Evolutionary conservation across 1,140 invertebrate genomes (phyloP).

Genomic region (Drosophila lini): DNA sequence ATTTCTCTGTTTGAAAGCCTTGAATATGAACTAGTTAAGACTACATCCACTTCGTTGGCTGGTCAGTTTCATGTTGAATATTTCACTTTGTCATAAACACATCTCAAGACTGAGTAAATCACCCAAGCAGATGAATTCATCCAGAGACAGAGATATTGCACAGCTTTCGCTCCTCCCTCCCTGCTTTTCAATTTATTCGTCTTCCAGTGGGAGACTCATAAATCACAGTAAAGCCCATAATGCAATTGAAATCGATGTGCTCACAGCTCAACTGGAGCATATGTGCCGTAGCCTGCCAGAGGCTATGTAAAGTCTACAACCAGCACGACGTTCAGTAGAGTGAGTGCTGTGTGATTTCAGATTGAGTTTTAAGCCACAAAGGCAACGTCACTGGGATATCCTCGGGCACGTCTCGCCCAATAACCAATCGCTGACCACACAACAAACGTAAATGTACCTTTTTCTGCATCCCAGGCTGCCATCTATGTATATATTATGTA

Average conservation of each 20-base stretch:
- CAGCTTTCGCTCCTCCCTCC: not conserved
- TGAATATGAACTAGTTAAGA: not conserved
- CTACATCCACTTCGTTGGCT: not conserved
- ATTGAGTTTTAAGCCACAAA: conserved; percentile 26
- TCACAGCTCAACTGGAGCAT: conserved; percentile 18
- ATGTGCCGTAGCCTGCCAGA: conserved; percentile 23
- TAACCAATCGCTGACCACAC: conserved; percentile 52
- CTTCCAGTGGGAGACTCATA: conserved; percentile 27
- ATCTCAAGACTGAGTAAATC: conserved; percentile 6
- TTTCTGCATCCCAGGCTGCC: not conserved
- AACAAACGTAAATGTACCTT: conserved; percentile 24
- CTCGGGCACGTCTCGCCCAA: conserved; percentile 7
- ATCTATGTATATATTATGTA: conserved; percentile 6
- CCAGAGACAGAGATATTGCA: conserved; percentile 7
- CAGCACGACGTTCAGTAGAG: not conserved
- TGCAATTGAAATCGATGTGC: conserved; percentile 50
- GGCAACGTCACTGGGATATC: conserved; percentile 6
- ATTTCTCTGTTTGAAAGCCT: not conserved
- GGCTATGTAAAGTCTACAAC: conserved; percentile 3
- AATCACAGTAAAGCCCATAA: conserved; percentile 45
- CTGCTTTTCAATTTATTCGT: conserved; percentile 30
- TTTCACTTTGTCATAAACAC: conserved; percentile 10
- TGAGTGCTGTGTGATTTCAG: conserved; percentile 12
- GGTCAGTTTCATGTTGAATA: not conserved
- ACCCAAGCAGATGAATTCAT: conserved; percentile 1